Evolutionary conservation across 2,113 vertebrate species (phyloP), one percentile per base, ranked within the genome.

Genomic region (Pseudolaguvia tuberculata): DNA sequence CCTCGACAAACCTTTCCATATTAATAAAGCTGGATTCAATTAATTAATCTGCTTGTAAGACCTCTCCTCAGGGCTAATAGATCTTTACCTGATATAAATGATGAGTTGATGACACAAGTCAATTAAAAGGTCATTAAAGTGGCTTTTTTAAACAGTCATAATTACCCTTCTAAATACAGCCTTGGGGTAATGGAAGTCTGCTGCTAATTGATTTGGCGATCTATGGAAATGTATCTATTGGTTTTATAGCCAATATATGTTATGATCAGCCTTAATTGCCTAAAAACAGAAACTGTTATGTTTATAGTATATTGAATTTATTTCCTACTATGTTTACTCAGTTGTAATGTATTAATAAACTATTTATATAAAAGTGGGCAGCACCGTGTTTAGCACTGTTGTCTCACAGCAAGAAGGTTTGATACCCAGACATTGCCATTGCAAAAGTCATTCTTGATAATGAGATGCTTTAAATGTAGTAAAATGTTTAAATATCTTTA

Each of bases 21-120:
- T 76, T 80, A 78, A 80, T 80, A 62, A 68, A 70, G 48, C 58
- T 51, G 58, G 57, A 80, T 58, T 78, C 56, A 69, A 76, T 77
- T 77, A 80, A 78, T 82, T 58, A 76, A 55, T 69, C 52, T 70
- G 63, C 68, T 72, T 42, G 73, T 61, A 27, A 18, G 55, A 45
- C 75, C 23, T 29, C 58, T 53, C n/a, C 50, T 14, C 11, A 11
- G 69, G 61, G 66, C 58, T 56, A 72, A 79, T 61, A 56, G 69
- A 78, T 76, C 63, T 63, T 68, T 56, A 76, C 72, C 61, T 53
- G 59, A 68, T 6, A 42, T 8, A 42, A 57, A 79, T 66, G 70
- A 77, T 70, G 57, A 61, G 45, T 47, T 51, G 53, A 66, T 66
- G 70, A 73, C 63, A 48, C 27, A 56, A 80, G 61, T 50, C 58